These are phyloP conservation scores for Chrysopilus asiliformis DNA, from an alignment of 2,888 invertebrate species.

Conservation along the genomic window DNA sequence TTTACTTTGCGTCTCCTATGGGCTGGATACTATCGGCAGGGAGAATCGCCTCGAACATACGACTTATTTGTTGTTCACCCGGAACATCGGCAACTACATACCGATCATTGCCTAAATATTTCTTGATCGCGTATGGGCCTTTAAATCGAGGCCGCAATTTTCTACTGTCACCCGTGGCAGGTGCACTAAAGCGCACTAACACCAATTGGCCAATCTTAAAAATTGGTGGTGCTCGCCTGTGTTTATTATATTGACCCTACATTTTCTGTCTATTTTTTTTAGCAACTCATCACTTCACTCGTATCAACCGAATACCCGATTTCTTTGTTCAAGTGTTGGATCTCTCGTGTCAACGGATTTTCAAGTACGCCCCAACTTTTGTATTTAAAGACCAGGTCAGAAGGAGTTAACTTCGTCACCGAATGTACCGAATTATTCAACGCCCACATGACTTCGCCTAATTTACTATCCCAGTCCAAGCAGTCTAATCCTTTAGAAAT, in stretches of 20 bases:
- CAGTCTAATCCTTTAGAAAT: constrained; percentile 9
- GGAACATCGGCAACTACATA: no score
- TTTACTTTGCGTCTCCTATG: neutral
- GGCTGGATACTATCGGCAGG: no score
- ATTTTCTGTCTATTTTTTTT: neutral
- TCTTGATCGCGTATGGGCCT: no score
- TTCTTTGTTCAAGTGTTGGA: neutral
- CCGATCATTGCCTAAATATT: no score
- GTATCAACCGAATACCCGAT: no score
- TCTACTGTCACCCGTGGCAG: neutral
- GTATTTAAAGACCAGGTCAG: neutral
- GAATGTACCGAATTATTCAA: constrained; percentile 14
- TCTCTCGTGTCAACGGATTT: neutral
- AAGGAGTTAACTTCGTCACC: constrained; percentile 10
- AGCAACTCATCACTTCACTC: neutral
- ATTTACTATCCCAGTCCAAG: constrained; percentile 15
- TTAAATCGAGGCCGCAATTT: no score
- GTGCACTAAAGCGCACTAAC: neutral
- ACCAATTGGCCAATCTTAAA: neutral
- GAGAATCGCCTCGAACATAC: no score
- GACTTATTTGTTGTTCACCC: no score
- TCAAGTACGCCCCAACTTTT: neutral
- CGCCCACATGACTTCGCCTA: constrained; percentile 14
- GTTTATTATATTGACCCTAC: neutral
- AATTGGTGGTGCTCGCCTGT: neutral